Evolutionary conservation across 1,140 invertebrate species (phyloP).

Genomic region (Formica exsecta): DNA sequence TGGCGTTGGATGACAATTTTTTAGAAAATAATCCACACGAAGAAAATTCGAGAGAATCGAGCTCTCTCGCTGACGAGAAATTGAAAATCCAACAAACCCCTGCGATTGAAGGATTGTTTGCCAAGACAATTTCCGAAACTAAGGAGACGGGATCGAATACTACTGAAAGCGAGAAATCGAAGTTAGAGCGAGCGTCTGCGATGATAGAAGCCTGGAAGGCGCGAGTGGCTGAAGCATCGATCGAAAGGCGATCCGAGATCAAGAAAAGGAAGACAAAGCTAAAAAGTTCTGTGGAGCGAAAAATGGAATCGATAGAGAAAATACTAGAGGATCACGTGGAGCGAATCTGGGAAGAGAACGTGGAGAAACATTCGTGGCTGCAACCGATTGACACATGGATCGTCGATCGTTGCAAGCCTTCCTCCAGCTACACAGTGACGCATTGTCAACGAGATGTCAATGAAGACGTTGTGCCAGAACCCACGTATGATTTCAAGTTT

Average conservation of each 20-base stretch:
- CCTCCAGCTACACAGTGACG: neutral
- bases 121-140: neutral
- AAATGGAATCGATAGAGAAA: constrained; percentile 77
- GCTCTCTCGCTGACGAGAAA: neutral
- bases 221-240: constrained; percentile 15
- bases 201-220: neutral
- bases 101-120: neutral
- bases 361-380: constrained; percentile 78
- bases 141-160: constrained; percentile 29
- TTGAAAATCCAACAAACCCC: neutral
- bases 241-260: neutral
- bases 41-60: neutral
- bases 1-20: neutral
- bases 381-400: constrained; percentile 79
- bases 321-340: constrained; percentile 76
- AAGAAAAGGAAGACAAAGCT: constrained; percentile 70
- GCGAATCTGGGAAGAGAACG: constrained; percentile 72
- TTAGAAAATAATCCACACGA: neutral
- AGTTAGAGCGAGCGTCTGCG: neutral
- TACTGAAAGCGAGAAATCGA: constrained; percentile 10
- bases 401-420: constrained; percentile 66
- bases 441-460: neutral
- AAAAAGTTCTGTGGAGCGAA: constrained; percentile 71
- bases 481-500: constrained; percentile 57
- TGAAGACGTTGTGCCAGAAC: neutral